Evolutionary conservation across 37 sponge, comb jelly and placozoan species (phyloP), one percentile per base, ranked within the genome.

Genomic region (Hormiphora californensis): DNA sequence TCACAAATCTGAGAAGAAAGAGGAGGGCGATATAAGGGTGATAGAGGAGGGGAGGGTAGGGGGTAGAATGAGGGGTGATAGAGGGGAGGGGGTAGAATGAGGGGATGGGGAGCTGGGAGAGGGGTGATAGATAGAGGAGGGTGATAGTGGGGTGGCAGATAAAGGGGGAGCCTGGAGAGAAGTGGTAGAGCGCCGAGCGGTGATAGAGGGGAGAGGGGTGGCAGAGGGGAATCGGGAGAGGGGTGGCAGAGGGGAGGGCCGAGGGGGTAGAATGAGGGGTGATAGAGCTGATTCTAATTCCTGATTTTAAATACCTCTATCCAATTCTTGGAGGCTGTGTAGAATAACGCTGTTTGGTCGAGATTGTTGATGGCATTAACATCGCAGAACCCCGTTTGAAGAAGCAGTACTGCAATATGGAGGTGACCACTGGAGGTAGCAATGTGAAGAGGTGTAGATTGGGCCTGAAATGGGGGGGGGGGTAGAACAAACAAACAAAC

Each of bases 401-500:
- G 35, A 25, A 73, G 81, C 81, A 73, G 23, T 11, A 73, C 38
- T 28, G 43, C 81, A 3, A 73, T 73, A 28, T 73, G 81, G 43
- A 73, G 46, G 81, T 73, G 81, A 1, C 81, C 81, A 25, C 46
- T 43, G 46, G 46, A 43, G n/a, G 81, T 73, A 0, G 81, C 81
- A 3, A 73, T 73, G 81, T 73, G 81, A 25, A 73, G 81, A 1
- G 81, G 81, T 28, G 81, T 73, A n/a, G 40, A 33, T 7, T 73
- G 46, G 1, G 36, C 81, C 81, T 73, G 46, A 4, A 17, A 12
- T 46, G 12, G 51, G 51, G 51, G n/a, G n/a, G n/a, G n/a, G n/a
- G n/a, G n/a, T n/a, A n/a, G n/a, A n/a, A n/a, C n/a, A n/a, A n/a
- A n/a, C n/a, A n/a, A n/a, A n/a, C n/a, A n/a, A n/a, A n/a, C n/a